Evolutionary conservation across 1,140 invertebrate genomes (phyloP).

Genomic region (Cydia fagiglandana): DNA sequence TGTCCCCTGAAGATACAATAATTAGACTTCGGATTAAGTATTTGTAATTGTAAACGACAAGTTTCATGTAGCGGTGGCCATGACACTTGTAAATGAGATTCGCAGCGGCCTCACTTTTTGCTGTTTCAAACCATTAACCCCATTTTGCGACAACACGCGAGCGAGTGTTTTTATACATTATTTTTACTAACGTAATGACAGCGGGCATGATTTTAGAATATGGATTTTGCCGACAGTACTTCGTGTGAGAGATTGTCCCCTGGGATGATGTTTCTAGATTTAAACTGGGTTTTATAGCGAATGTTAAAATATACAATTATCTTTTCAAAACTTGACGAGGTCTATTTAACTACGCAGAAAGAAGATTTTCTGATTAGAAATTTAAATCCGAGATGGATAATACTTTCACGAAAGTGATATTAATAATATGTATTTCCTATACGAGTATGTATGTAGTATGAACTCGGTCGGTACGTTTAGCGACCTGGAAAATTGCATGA

Average conservation of each 20-base stretch:
- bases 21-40: neutral
- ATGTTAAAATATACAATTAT: neutral
- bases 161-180: conserved; percentile 36
- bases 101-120: conserved; percentile 39
- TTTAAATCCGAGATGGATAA: too few relatives aligned
- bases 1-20: neutral
- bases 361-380: too few relatives aligned
- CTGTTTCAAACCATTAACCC: conserved; percentile 51
- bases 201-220: neutral
- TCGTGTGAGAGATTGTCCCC: conserved; percentile 6
- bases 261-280: neutral
- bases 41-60: conserved; percentile 6
- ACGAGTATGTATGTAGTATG: too few relatives aligned
- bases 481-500: too few relatives aligned
- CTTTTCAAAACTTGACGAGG: too few relatives aligned
- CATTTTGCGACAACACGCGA: conserved; percentile 48
- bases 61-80: conserved; percentile 37
- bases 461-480: too few relatives aligned
- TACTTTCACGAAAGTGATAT: too few relatives aligned
- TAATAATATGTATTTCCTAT: too few relatives aligned
- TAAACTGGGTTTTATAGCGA: neutral
- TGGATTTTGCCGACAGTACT: neutral
- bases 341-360: too few relatives aligned
- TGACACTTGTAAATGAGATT: conserved; percentile 34
- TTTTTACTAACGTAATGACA: conserved; percentile 19